phyloP scores from a whole-genome alignment of 2,113 vertebrate genomes.

The Macaca mulatta region DNA sequence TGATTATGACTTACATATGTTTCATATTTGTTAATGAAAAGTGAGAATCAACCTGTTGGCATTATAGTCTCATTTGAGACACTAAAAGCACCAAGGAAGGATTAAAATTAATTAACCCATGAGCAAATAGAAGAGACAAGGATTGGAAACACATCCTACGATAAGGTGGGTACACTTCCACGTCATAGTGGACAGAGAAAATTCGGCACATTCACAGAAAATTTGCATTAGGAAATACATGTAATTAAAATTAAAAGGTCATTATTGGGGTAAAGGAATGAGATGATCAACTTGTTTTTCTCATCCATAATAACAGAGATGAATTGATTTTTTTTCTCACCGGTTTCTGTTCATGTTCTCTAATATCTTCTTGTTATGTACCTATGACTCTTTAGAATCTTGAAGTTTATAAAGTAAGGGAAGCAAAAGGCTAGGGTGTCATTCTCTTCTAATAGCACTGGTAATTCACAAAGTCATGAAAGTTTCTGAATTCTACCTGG shows the following conservation, averaged over 20 bases:
- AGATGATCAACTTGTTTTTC: not conserved
- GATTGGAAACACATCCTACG: not conserved
- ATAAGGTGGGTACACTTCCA: not conserved
- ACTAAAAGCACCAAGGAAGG: constrained; percentile 63
- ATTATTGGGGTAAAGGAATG: not conserved
- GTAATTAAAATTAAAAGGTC: not conserved
- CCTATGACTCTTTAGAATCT: not conserved
- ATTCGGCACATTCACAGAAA: not conserved
- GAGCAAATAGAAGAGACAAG: constrained; percentile 42
- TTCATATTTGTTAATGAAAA: constrained; percentile 47
- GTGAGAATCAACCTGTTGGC: constrained; percentile 1
- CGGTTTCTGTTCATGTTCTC: not conserved
- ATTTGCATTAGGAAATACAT: not conserved
- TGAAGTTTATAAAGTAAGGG: not conserved
- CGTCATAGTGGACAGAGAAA: not conserved
- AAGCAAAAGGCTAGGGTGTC: not conserved
- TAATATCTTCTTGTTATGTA: not conserved
- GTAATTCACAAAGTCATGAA: not conserved
- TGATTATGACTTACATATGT: constrained; percentile 50
- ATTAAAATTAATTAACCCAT: constrained; percentile 48
- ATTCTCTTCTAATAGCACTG: not conserved
- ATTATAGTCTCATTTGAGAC: constrained; percentile 57
- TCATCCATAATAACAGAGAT: not conserved
- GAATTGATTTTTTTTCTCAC: not conserved
- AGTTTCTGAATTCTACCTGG: not conserved